A percentile compares a stretch with the other conserved stretches of the same genome.
phyloP scores from a whole-genome alignment of 1,140 invertebrate genomes.

The Watersipora subatra region DNA sequence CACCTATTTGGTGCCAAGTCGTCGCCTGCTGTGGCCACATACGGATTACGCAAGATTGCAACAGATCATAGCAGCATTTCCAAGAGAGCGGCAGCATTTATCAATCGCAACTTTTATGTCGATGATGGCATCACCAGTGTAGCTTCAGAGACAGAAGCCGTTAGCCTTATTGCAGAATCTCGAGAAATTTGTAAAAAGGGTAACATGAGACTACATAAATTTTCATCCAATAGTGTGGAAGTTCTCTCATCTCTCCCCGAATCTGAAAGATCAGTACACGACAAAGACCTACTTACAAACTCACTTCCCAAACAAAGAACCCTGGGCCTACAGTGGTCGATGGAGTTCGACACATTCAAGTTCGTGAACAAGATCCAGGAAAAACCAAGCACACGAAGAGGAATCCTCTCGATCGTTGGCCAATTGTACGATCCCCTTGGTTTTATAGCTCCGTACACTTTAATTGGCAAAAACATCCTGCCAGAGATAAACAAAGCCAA shows the following conservation, averaged over 20 bases:
- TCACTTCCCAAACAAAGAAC: slow-evolving; percentile 5
- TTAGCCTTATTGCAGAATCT: not conserved
- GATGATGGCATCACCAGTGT: slow-evolving; percentile 2
- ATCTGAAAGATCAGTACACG: not conserved
- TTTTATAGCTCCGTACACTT: slow-evolving; percentile 29
- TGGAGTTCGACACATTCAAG: slow-evolving; percentile 9
- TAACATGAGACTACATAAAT: not conserved
- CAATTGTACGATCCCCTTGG: slow-evolving; percentile 40
- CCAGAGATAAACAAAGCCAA: slow-evolving; percentile 30
- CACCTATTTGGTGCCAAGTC: slow-evolving; percentile 3
- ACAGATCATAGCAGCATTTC: not conserved
- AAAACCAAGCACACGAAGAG: not conserved
- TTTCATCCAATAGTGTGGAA: not conserved
- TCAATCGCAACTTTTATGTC: slow-evolving; percentile 3
- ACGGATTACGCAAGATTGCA: not conserved
- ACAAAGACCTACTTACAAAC: not conserved
- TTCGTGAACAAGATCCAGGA: slow-evolving; percentile 2
- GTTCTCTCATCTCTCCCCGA: not conserved
- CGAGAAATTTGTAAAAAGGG: not conserved
- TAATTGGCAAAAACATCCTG: slow-evolving; percentile 37
- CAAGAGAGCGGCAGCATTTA: not conserved
- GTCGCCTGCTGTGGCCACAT: not conserved
- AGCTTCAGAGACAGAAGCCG: not conserved
- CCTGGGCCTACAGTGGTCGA: slow-evolving; percentile 11
- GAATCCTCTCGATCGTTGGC: slow-evolving; percentile 8